Percentiles rank a stretch among this genome's conserved stretches.
Conservation (phyloP, 2,113 vertebrate species). For the Ceyx cyanopectus region DNA sequence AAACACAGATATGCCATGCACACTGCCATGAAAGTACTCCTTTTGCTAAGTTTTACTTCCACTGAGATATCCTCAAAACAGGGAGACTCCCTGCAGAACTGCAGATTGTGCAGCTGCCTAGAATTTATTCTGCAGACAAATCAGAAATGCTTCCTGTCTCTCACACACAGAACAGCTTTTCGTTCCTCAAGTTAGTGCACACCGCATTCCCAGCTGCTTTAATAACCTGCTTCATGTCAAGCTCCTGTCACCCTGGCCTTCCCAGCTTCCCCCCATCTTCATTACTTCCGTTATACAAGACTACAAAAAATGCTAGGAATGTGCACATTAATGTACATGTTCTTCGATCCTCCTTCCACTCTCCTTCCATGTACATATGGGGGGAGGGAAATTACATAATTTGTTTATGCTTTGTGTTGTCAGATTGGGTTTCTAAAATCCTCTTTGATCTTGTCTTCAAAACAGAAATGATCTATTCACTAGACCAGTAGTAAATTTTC, state of each 20-base stretch:
- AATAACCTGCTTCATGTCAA: neutral
- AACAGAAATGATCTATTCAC: neutral
- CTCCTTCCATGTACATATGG: neutral
- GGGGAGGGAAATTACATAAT: neutral
- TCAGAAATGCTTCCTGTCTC: neutral
- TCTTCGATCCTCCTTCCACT: neutral
- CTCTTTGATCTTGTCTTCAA: constrained; percentile 16
- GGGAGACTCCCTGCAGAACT: neutral
- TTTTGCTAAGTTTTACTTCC: neutral
- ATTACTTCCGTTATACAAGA: neutral
- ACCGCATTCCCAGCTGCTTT: constrained; percentile 30
- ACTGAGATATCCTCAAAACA: neutral
- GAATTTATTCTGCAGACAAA: constrained; percentile 7
- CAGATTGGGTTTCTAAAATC: neutral
- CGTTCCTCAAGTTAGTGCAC: neutral
- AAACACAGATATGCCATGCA: neutral
- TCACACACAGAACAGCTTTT: neutral
- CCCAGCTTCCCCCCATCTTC: neutral
- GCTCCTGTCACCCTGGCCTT: neutral
- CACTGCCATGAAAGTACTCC: neutral
- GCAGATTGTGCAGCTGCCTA: neutral
- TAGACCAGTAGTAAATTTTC: neutral
- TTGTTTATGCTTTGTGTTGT: neutral
- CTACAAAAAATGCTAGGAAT: neutral
- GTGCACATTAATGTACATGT: neutral